Percentiles rank a stretch among this genome's conserved stretches.
These are phyloP conservation scores for Hydrochoerus hydrochaeris DNA, from an alignment of 2,113 vertebrate genomes.

Conservation along the genomic window DNA sequence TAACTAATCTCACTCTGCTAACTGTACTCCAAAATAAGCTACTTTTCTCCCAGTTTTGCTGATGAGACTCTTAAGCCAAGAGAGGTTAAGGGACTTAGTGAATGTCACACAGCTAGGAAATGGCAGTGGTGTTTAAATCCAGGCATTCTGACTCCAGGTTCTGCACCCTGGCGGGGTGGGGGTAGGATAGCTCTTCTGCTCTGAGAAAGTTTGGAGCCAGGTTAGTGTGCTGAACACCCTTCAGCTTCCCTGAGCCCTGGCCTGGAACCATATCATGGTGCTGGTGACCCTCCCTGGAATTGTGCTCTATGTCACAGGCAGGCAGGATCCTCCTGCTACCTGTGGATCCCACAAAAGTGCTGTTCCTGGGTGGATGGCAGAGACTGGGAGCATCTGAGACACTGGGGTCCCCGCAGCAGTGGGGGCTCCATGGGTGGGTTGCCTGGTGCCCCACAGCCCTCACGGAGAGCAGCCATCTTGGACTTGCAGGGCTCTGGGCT, in stretches of 20 bases:
- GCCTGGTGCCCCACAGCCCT: neutral
- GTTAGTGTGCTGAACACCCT: neutral
- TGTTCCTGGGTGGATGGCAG: neutral
- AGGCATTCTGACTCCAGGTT: neutral
- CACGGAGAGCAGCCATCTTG: neutral
- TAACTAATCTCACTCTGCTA: neutral
- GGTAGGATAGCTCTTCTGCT: neutral
- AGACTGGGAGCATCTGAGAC: fast-evolving
- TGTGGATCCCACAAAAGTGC: neutral
- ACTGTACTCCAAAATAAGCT: neutral
- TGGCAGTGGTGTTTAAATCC: neutral
- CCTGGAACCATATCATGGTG: neutral
- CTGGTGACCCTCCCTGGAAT: neutral
- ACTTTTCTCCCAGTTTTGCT: neutral
- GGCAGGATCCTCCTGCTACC: fast-evolving
- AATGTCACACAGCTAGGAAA: neutral
- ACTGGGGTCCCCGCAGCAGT: fast-evolving
- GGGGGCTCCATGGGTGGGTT: neutral
- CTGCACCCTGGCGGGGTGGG: neutral
- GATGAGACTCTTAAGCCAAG: neutral
- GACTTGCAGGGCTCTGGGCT: neutral
- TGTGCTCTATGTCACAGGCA: fast-evolving
- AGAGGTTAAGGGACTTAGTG: neutral
- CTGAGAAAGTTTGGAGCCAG: neutral
- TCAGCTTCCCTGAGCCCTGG: neutral